phyloP scores from a whole-genome alignment of 2,797 vertebrate species.

The Spinibarbus caldwelli region DNA sequence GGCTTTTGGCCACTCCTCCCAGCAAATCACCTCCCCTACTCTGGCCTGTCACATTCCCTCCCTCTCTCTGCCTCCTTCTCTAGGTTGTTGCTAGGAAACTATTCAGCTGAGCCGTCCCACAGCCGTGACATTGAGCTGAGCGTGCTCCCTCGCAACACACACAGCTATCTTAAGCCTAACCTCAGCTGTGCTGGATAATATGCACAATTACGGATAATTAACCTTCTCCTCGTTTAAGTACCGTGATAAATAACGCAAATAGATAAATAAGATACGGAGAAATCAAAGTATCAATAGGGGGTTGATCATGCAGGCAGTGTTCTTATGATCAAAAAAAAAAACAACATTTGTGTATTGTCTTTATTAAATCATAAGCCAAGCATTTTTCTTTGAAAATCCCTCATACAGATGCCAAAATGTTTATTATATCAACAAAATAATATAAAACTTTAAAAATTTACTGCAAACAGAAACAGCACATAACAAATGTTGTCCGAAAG shows the following conservation, averaged over 20 bases:
- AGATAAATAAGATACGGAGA: constrained; percentile 8
- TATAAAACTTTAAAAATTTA: neutral
- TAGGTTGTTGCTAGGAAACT: constrained; percentile 74
- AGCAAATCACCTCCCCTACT: constrained; percentile 47
- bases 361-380: neutral
- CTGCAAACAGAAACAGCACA: neutral
- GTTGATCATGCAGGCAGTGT: too few relatives aligned
- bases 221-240: neutral
- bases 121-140: constrained; percentile 51
- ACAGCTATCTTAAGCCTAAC: constrained; percentile 39
- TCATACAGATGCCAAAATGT: neutral
- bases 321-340: too few relatives aligned
- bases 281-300: too few relatives aligned
- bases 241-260: constrained; percentile 8
- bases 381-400: neutral
- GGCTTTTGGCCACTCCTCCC: constrained; percentile 68
- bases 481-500: neutral
- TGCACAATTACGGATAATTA: constrained; percentile 36
- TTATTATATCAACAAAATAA: neutral
- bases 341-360: neutral
- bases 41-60: constrained; percentile 28
- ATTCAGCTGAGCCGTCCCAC: constrained; percentile 61
- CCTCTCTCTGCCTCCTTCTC: constrained; percentile 41
- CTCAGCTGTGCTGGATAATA: constrained; percentile 25
- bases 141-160: constrained; percentile 48